Conservation (phyloP, 2,113 vertebrate genomes). For the Xenopus laevis region DNA sequence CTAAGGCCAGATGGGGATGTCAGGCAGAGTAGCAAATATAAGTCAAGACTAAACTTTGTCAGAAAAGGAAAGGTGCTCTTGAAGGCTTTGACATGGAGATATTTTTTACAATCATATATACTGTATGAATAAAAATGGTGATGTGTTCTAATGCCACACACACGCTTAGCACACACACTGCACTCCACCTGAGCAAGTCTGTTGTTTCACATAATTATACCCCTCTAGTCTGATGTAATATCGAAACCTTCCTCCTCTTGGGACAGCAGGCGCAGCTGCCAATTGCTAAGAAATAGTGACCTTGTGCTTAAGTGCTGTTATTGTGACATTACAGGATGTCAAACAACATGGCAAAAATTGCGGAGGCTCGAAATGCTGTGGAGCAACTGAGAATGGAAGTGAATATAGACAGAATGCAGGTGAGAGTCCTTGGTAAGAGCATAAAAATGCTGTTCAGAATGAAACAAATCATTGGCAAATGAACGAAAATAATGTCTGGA, state of each 20-base stretch:
- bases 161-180: no score
- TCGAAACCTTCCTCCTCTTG: neutral
- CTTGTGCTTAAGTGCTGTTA: neutral
- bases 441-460: no score
- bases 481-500: no score
- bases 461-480: no score
- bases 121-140: no score
- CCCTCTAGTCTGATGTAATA: neutral
- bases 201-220: constrained; percentile 2
- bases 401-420: constrained; percentile 87
- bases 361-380: constrained; percentile 82
- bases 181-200: neutral
- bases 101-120: no score
- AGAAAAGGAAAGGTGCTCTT: no score
- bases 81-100: no score
- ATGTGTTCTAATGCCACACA: no score
- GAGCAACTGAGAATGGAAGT: constrained; percentile 88
- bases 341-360: constrained; percentile 90
- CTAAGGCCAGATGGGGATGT: no score
- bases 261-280: neutral
- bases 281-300: neutral
- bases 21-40: no score
- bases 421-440: constrained; percentile 36
- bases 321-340: constrained; percentile 65
- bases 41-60: no score